Evolutionary conservation across 2,797 vertebrate genomes (phyloP).

Genomic region (Sebastiscus albofasciatus): DNA sequence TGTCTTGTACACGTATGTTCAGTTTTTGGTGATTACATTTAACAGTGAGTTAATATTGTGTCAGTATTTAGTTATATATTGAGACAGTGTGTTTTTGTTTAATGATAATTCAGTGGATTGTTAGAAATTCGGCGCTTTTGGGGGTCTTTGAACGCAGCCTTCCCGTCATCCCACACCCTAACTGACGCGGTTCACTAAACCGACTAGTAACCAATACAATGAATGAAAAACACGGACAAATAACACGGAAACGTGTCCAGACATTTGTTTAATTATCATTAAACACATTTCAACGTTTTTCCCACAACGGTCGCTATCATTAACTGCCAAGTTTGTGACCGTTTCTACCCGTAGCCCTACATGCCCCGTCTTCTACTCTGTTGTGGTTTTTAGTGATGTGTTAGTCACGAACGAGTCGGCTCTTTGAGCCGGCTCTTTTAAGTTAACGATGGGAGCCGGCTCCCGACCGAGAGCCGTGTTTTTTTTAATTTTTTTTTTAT

Average conservation of each 20-base stretch:
- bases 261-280: background rate
- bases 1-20: background rate
- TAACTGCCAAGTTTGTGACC: too few relatives aligned
- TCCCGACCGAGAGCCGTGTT: too few relatives aligned
- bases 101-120: rapidly evolving
- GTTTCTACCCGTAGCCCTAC: too few relatives aligned
- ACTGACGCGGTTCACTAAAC: background rate
- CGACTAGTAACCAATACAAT: constrained; percentile 39
- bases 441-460: too few relatives aligned
- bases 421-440: too few relatives aligned
- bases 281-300: background rate
- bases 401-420: rapidly evolving
- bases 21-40: background rate
- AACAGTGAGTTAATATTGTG: background rate
- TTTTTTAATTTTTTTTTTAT: too few relatives aligned
- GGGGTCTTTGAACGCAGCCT: constrained; percentile 40
- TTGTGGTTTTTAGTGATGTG: background rate
- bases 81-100: rapidly evolving
- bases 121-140: background rate
- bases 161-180: background rate
- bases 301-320: too few relatives aligned
- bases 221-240: constrained; percentile 4
- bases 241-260: background rate
- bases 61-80: background rate
- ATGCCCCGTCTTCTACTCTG: background rate